Evolutionary conservation across 2,113 vertebrate species (phyloP).

Genomic region (Misgurnus anguillicaudatus): DNA sequence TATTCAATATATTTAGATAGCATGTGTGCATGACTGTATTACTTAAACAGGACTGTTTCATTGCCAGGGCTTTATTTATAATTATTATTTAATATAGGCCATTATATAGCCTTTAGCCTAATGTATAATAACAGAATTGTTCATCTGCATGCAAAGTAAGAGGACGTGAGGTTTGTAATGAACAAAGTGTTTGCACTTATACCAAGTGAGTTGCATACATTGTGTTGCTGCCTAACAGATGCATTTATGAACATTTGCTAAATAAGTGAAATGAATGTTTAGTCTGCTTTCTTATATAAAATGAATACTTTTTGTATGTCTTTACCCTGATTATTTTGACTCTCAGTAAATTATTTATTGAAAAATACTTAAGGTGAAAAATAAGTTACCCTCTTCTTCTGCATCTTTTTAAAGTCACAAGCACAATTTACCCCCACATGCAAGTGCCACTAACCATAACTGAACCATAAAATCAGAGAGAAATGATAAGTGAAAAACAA

Average conservation of each 20-base stretch:
- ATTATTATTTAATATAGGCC: not conserved
- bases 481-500: too few relatives aligned
- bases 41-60: not conserved
- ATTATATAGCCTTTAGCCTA: not conserved
- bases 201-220: not conserved
- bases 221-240: conserved; percentile 2
- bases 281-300: conserved; percentile 40
- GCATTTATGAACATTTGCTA: conserved; percentile 50
- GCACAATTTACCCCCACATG: conserved; percentile 12
- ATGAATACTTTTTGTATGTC: conserved; percentile 20
- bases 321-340: conserved; percentile 33
- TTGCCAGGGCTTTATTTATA: not conserved
- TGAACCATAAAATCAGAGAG: not conserved
- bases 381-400: not conserved
- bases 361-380: conserved; percentile 5
- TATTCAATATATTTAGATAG: not conserved
- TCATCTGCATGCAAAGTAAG: conserved; percentile 42
- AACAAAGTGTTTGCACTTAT: conserved; percentile 28
- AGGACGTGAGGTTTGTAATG: conserved; percentile 16
- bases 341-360: conserved; percentile 14
- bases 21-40: not conserved
- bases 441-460: not conserved
- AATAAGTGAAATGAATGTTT: conserved; percentile 51
- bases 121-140: conserved; percentile 29
- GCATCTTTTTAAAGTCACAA: conserved; percentile 41